phyloP scores from a whole-genome alignment of 1,140 invertebrate genomes.

The Drosophila kanapiae region DNA sequence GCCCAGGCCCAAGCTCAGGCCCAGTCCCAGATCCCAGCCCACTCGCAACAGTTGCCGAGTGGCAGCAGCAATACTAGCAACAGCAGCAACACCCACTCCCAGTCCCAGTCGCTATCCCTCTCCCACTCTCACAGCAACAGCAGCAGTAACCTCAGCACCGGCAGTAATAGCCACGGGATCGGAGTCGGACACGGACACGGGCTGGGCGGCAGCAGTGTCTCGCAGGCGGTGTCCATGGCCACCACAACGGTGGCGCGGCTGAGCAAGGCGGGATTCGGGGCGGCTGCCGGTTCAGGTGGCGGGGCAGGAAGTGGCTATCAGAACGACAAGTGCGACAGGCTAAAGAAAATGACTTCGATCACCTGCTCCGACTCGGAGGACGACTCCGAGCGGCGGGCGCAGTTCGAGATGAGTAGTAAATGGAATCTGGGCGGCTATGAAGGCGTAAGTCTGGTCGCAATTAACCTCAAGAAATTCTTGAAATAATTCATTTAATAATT shows the following conservation, averaged over 20 bases:
- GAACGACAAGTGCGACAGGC: conserved; percentile 81
- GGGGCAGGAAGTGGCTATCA: conserved; percentile 60
- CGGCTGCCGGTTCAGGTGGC: conserved; percentile 46
- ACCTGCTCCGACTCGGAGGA: conserved; percentile 85
- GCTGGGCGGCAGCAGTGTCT: conserved; percentile 65
- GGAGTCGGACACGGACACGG: conserved; percentile 13
- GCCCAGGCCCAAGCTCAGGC: conserved; percentile 29
- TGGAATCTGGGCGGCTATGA: conserved; percentile 82
- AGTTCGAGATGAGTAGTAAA: conserved; percentile 74
- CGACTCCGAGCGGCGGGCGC: conserved; percentile 79
- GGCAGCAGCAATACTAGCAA: conserved; percentile 38
- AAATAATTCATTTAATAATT: too few relatives aligned
- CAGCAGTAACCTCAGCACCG: conserved; percentile 26
- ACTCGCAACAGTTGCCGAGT: conserved; percentile 30
- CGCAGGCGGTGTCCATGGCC: conserved; percentile 79
- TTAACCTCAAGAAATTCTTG: not conserved
- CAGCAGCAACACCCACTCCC: conserved; percentile 37
- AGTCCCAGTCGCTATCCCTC: conserved; percentile 13
- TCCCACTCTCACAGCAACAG: conserved; percentile 37
- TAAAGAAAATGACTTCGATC: conserved; percentile 84
- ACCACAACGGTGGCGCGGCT: conserved; percentile 76
- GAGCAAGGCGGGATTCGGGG: conserved; percentile 73
- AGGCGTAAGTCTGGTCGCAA: conserved; percentile 74
- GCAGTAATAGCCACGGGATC: conserved; percentile 29
- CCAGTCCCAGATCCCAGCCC: conserved; percentile 13